Base-by-base conservation (phyloP, 2,113 vertebrate genomes). In the Ageneiosus marmoratus region DNA sequence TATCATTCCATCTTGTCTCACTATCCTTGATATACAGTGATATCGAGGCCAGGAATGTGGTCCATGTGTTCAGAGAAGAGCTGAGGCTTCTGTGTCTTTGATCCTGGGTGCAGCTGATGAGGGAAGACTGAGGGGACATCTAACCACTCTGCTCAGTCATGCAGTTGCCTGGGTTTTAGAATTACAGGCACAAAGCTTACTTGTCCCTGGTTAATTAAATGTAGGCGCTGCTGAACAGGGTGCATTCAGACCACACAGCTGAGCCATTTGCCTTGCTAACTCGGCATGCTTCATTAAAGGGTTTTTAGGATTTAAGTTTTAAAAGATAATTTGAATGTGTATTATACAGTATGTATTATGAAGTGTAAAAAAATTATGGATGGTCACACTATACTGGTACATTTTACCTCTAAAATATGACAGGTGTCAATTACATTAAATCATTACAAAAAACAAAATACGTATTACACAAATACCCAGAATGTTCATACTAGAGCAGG, bases 191-290 rank as follows among this genome's bases (percentile, higher is more conserved):
- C 91, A 93, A 92, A 89, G 91, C 87, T 34, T 83, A 86, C 77
- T 92, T 94, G 92, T 94, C 90, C 90, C 80, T 89, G 87, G 82
- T 87, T 92, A 94, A 93, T 88, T 87, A 87, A 87, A 90, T 90
- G 91, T 91, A 92, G 91, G 84, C 74, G 69, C 53, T 76, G 85
- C 82, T 88, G 85, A 91, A 91, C 79, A 82, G 70, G 79, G 86
- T 72, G 84, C 80, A 86, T 92, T 90, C 87, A 85, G 85, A 86
- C 73, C 44, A 55, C 80, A 84, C 84, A 81, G 79, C 89, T 91
- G 77, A 63, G 41, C 58, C 44, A 60, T 60, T 62, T 34, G 70
- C 46, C 48, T 70, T 75, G 79, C 24, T 55, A 75, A 44, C 60
- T 69, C 11, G 27, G 20, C 24, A 44, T 65, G 37, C 58, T 75